These are phyloP conservation scores for Gandaritis pyraliata DNA, from an alignment of 2,888 invertebrate species.

Conservation along the genomic window DNA sequence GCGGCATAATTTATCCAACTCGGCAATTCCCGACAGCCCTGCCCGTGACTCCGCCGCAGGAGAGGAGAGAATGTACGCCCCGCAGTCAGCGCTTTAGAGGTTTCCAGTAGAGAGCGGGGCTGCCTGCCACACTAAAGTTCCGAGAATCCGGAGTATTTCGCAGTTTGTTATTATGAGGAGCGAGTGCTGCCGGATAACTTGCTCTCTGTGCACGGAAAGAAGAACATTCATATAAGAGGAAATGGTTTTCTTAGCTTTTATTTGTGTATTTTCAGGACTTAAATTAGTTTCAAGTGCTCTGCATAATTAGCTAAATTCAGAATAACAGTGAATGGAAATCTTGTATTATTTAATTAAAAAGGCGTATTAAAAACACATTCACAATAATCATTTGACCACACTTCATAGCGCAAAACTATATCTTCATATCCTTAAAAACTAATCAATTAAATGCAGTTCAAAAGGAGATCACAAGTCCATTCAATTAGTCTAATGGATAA, in stretches of 20 bases:
- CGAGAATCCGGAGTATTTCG: conserved; percentile 78
- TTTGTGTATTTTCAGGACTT: conserved; percentile 9
- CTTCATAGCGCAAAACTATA: too few relatives aligned
- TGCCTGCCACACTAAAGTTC: conserved; percentile 72
- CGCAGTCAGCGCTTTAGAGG: conserved; percentile 79
- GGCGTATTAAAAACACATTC: neutral
- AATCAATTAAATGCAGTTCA: conserved; percentile 3
- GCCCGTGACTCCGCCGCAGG: conserved; percentile 68
- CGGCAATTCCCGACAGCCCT: conserved; percentile 78
- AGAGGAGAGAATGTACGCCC: conserved; percentile 74
- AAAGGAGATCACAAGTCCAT: conserved; percentile 24
- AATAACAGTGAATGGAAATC: neutral
- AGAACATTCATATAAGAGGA: conserved; percentile 44
- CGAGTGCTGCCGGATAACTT: conserved; percentile 69
- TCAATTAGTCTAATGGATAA: conserved; percentile 31
- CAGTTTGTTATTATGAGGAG: conserved; percentile 78
- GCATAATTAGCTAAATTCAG: too few relatives aligned
- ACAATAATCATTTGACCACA: neutral
- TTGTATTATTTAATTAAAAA: too few relatives aligned
- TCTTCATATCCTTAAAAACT: neutral
- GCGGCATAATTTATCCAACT: conserved; percentile 77
- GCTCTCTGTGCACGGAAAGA: conserved; percentile 71
- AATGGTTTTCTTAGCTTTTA: conserved; percentile 30
- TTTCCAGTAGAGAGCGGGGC: conserved; percentile 68
- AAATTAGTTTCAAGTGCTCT: neutral